Conservation (phyloP, 2,113 vertebrate genomes). For the Tachysurus vachellii region DNA sequence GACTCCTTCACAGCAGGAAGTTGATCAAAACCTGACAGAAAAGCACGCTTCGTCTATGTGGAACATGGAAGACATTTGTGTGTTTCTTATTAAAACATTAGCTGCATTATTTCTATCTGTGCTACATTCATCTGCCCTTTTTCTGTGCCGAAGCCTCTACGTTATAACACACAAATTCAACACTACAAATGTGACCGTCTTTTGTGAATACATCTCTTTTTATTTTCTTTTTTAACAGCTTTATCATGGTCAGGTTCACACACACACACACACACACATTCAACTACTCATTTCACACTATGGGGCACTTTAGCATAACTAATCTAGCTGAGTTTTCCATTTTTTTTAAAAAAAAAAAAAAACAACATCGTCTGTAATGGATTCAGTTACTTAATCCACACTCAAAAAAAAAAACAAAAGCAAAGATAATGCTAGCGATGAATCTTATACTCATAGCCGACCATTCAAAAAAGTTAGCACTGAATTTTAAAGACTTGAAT, state of each 20-base stretch:
- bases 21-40: background rate
- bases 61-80: slow-evolving; percentile 9
- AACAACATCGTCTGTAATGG: background rate
- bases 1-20: background rate
- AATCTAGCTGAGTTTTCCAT: background rate
- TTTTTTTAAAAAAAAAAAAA: background rate
- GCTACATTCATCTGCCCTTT: background rate
- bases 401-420: background rate
- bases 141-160: background rate
- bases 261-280: background rate
- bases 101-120: background rate
- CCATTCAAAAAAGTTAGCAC: background rate
- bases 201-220: background rate
- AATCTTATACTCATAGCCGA: background rate
- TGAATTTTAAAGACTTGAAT: background rate
- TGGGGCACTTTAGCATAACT: background rate
- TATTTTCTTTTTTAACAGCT: background rate
- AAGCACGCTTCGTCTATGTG: background rate
- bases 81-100: background rate
- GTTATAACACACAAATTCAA: background rate
- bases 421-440: background rate
- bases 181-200: background rate
- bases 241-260: background rate
- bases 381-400: background rate
- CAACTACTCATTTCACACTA: background rate